These are phyloP conservation scores for Erythrolamprus reginae DNA, from an alignment of 2,113 vertebrate species.

Conservation along the genomic window DNA sequence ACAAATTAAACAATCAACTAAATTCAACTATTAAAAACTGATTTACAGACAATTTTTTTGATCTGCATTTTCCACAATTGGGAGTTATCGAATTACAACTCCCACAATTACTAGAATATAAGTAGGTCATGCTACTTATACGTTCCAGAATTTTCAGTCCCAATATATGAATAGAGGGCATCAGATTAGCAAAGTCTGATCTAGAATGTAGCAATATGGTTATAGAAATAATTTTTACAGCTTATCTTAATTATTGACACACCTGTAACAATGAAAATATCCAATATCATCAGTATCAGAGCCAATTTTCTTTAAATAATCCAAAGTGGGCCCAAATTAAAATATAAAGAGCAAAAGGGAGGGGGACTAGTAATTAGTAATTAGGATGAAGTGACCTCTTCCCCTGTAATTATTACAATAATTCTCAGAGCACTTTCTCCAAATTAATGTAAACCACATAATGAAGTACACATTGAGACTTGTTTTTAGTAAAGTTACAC, in stretches of 20 bases:
- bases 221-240: neutral
- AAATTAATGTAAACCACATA: neutral
- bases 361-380: neutral
- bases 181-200: neutral
- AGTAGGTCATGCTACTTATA: neutral
- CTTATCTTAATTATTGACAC: constrained; percentile 3
- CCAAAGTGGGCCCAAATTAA: neutral
- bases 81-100: neutral
- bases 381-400: neutral
- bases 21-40: neutral
- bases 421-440: neutral
- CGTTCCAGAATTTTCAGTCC: neutral
- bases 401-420: neutral
- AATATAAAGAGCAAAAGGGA: neutral
- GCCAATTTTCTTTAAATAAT: neutral
- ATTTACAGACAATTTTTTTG: neutral
- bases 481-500: neutral
- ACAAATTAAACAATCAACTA: neutral
- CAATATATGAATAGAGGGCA: neutral
- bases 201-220: neutral
- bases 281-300: neutral
- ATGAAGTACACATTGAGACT: neutral
- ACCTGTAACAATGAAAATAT: neutral
- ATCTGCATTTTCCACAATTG: neutral
- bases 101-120: neutral